These are phyloP conservation scores for Sturnira hondurensis DNA, from an alignment of 2,113 vertebrate species.

Conservation along the genomic window DNA sequence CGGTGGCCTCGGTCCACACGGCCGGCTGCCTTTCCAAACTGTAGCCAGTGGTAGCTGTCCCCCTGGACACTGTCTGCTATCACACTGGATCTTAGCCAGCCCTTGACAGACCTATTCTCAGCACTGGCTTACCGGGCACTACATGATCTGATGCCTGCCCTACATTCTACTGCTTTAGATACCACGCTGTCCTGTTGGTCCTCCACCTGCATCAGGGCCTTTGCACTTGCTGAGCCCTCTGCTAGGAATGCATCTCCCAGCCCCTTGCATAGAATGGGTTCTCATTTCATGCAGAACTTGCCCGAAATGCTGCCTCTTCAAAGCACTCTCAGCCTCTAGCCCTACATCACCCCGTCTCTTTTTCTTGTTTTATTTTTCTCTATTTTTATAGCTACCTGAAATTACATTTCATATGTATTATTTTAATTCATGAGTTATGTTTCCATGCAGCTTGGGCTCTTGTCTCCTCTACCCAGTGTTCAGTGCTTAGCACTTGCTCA, in stretches of 20 bases:
- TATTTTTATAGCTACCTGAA: not conserved
- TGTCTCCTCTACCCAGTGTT: not conserved
- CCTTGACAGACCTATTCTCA: no score
- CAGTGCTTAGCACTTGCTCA: not conserved
- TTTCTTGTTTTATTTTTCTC: not conserved
- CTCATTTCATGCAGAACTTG: not conserved
- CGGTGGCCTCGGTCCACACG: accelerated
- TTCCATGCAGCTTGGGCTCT: not conserved
- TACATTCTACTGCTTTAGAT: accelerated
- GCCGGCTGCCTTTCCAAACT: not conserved
- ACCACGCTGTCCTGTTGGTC: no score
- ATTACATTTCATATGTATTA: not conserved
- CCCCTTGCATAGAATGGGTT: not conserved
- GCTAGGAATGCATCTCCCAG: not conserved
- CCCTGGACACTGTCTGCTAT: not conserved
- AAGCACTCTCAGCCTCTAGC: not conserved
- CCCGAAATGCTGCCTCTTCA: not conserved
- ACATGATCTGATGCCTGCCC: not conserved
- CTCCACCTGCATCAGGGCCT: not conserved
- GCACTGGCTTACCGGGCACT: accelerated
- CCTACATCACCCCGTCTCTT: not conserved
- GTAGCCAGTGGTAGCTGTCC: accelerated
- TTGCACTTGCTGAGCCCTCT: not conserved
- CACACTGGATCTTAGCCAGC: no score
- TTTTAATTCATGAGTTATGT: not conserved